A percentile compares a stretch with the other conserved stretches of the same genome.
phyloP scores from a whole-genome alignment of 30 jellyfish, hydroid and myxozoan species.

The Sanderia malayensis region DNA sequence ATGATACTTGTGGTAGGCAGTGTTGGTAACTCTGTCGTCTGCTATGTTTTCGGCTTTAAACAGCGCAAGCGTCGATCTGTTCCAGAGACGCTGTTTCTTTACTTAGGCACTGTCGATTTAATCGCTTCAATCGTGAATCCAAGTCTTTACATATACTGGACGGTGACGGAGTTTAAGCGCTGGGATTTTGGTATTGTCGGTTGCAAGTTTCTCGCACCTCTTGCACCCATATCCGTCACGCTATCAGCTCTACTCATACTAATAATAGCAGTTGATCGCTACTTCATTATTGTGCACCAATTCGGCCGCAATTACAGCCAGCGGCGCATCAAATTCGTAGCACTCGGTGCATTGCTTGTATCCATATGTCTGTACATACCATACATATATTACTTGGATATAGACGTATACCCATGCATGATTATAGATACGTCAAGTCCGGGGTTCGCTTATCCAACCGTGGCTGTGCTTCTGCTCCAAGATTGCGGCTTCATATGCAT shows the following conservation, averaged over 20 bases:
- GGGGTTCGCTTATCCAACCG: slow-evolving; percentile 55
- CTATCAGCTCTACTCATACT: slow-evolving; percentile 77
- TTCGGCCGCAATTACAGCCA: slow-evolving; percentile 65
- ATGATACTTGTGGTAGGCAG: slow-evolving; percentile 73
- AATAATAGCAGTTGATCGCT: slow-evolving; percentile 83
- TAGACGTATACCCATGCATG: slow-evolving; percentile 24
- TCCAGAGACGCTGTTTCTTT: slow-evolving; percentile 77
- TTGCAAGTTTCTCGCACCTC: slow-evolving; percentile 73
- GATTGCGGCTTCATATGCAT: slow-evolving; percentile 62
- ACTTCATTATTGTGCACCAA: slow-evolving; percentile 67
- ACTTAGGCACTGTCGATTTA: slow-evolving; percentile 74
- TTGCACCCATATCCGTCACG: slow-evolving; percentile 80
- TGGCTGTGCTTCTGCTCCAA: slow-evolving; percentile 52
- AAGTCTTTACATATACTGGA: slow-evolving; percentile 64
- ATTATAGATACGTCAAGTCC: slow-evolving; percentile 21
- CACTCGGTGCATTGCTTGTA: slow-evolving; percentile 34
- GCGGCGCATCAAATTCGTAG: slow-evolving; percentile 37
- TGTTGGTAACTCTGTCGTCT: slow-evolving; percentile 78
- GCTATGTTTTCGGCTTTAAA: slow-evolving; percentile 70
- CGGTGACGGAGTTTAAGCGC: slow-evolving; percentile 44
- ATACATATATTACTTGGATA: slow-evolving; percentile 25
- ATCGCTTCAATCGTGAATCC: slow-evolving; percentile 84
- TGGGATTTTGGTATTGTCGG: slow-evolving; percentile 93
- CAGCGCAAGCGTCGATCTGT: slow-evolving; percentile 60
- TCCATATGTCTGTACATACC: slow-evolving; percentile 56